Percentiles rank a stretch among this genome's conserved stretches.
Conservation (phyloP, 2,797 vertebrate species). For the Lagothrix lagotricha region DNA sequence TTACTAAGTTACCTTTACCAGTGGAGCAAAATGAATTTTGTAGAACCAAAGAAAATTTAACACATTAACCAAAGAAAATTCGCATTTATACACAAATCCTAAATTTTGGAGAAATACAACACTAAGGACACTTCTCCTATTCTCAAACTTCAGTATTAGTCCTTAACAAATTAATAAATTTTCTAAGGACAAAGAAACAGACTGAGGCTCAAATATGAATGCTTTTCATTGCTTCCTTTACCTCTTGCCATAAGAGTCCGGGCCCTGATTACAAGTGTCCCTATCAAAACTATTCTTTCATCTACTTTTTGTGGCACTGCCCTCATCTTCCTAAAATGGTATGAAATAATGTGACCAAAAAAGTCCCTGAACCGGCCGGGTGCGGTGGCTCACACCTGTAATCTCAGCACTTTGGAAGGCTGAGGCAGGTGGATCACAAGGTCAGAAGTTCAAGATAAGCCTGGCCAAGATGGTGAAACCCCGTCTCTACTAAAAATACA, state of each 20-base stretch:
- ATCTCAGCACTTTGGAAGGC: no score
- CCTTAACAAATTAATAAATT: neutral
- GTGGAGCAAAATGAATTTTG: neutral
- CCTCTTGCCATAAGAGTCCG: neutral
- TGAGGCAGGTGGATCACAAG: no score
- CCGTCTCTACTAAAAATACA: no score
- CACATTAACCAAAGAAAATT: slow-evolving; percentile 16
- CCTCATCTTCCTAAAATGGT: neutral
- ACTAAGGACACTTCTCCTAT: neutral
- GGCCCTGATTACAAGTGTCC: neutral
- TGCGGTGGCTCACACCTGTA: no score
- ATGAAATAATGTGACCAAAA: neutral
- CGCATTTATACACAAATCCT: neutral
- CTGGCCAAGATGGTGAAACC: no score
- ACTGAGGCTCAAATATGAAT: neutral
- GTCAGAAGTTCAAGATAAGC: no score
- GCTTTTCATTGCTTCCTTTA: neutral
- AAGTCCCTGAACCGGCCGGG: neutral
- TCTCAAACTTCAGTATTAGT: neutral
- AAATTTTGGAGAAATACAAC: neutral
- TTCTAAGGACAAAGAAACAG: neutral
- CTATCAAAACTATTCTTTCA: neutral
- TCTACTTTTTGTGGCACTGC: neutral
- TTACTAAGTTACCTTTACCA: neutral
- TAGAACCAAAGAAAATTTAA: slow-evolving; percentile 8